Evolutionary conservation across 2,888 invertebrate genomes (phyloP).

Genomic region (Caenorhabditis panamensis): DNA sequence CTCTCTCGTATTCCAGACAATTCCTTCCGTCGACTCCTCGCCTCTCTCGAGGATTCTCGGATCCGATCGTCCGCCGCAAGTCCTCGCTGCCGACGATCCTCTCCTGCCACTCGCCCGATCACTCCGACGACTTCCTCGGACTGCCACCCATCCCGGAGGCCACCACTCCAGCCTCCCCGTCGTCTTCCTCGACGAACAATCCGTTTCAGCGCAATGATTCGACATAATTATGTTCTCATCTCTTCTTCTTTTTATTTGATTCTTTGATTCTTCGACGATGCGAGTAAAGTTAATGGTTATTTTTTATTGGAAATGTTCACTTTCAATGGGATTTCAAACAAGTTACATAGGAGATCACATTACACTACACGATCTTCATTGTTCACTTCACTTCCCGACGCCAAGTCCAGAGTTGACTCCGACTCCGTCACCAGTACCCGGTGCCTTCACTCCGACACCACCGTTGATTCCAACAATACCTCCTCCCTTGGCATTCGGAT

Average conservation of each 20-base stretch:
- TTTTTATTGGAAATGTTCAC: constrained; percentile 9
- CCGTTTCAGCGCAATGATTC: constrained; percentile 54
- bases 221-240: constrained; percentile 30
- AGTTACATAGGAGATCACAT: constrained; percentile 38
- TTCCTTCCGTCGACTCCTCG: constrained; percentile 60
- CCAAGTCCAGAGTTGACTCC: constrained; percentile 74
- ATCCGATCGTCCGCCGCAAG: constrained; percentile 65
- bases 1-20: constrained; percentile 57
- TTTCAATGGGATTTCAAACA: too few species aligned
- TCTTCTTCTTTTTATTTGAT: not conserved
- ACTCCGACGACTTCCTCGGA: constrained; percentile 59
- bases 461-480: constrained; percentile 73
- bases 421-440: constrained; percentile 69
- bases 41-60: constrained; percentile 66
- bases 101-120: constrained; percentile 50
- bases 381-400: constrained; percentile 68
- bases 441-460: constrained; percentile 73
- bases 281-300: constrained; percentile 48
- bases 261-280: constrained; percentile 29
- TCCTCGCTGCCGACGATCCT: constrained; percentile 62
- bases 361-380: not conserved
- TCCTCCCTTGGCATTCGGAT: constrained; percentile 69
- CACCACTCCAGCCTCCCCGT: constrained; percentile 69
- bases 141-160: constrained; percentile 73
- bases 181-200: constrained; percentile 53